Conservation (phyloP, 2,888 invertebrate species). For the Selenia dentaria region DNA sequence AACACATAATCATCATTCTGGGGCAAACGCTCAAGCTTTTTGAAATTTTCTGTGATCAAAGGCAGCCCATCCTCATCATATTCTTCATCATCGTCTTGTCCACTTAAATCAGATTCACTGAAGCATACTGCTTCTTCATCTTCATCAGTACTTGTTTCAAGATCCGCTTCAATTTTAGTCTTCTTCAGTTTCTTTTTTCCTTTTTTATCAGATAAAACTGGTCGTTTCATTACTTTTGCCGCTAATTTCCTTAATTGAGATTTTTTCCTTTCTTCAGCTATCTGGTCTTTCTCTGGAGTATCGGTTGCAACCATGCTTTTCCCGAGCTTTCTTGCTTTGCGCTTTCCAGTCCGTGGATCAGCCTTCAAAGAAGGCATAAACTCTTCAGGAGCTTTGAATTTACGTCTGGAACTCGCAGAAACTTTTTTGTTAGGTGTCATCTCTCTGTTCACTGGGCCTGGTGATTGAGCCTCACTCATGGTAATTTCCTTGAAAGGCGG, state of each 20-base stretch:
- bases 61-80: constrained; percentile 5
- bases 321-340: background rate
- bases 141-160: background rate
- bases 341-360: background rate
- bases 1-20: too few species aligned
- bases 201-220: constrained; percentile 2
- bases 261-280: background rate
- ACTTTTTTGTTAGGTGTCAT: too few species aligned
- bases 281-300: background rate
- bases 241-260: background rate
- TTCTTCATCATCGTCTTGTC: constrained; percentile 1
- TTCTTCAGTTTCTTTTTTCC: background rate
- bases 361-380: background rate
- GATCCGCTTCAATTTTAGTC: background rate
- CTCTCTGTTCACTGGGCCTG: too few species aligned
- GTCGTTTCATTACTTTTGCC: background rate
- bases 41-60: constrained; percentile 5
- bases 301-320: background rate
- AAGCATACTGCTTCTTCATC: background rate
- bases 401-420: too few species aligned
- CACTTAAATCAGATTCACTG: constrained; percentile 1
- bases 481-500: too few species aligned
- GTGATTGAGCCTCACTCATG: too few species aligned
- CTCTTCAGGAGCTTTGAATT: background rate
- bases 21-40: background rate